Evolutionary conservation across 2,113 vertebrate species (phyloP).

Genomic region (Oryzias woworae): DNA sequence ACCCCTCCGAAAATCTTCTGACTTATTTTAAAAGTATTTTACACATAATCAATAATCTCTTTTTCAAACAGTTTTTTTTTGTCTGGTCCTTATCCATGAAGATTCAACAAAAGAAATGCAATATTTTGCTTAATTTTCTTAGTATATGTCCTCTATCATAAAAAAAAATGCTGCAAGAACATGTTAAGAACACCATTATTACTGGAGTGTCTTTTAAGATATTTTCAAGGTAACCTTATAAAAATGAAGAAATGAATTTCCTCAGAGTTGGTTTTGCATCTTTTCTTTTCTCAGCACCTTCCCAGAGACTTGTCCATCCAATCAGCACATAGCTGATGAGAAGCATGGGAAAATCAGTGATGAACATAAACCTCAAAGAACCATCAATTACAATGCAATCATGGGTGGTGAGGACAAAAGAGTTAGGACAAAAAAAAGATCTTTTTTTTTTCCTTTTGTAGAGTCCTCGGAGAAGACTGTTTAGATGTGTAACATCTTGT

Average conservation of each 20-base stretch:
- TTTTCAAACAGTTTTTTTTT: no score
- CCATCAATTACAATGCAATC: slow-evolving; percentile 71
- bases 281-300: slow-evolving; percentile 47
- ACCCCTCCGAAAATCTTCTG: no score
- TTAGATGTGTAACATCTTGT: slow-evolving; percentile 58
- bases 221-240: not conserved
- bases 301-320: slow-evolving; percentile 40
- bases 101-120: no score
- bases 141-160: no score
- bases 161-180: no score
- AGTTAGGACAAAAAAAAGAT: slow-evolving; percentile 52
- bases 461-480: slow-evolving; percentile 49
- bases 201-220: no score
- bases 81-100: no score
- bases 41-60: no score
- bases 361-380: slow-evolving; percentile 59
- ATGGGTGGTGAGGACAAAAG: slow-evolving; percentile 47
- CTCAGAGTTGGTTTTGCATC: slow-evolving; percentile 10
- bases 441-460: slow-evolving; percentile 70
- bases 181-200: no score
- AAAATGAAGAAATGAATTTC: not conserved
- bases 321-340: slow-evolving; percentile 48
- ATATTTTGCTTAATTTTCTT: no score
- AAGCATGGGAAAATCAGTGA: slow-evolving; percentile 59
- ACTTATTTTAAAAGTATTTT: no score